These are phyloP conservation scores for Zaprionus gabonicus DNA, from an alignment of 1,140 invertebrate species.

Conservation along the genomic window DNA sequence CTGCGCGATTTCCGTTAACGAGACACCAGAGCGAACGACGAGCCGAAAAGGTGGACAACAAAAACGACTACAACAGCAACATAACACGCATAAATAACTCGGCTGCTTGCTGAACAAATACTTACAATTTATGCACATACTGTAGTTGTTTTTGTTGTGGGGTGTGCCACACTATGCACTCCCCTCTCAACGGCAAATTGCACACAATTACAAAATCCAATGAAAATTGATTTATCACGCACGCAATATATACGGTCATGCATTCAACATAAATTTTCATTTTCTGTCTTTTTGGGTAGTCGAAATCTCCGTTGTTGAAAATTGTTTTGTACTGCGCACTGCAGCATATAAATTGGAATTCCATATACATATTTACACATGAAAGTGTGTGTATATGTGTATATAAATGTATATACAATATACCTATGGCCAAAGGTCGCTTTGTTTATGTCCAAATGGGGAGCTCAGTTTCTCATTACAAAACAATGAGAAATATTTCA, in stretches of 20 bases:
- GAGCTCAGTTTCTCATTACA: constrained; percentile 11
- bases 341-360: constrained; percentile 71
- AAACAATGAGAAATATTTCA: constrained; percentile 39
- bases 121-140: constrained; percentile 66
- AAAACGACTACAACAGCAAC: not conserved
- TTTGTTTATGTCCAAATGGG: constrained; percentile 3
- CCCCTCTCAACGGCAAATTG: constrained; percentile 48
- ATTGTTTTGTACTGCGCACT: constrained; percentile 72
- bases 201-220: constrained; percentile 81
- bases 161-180: not conserved
- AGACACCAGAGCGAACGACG: constrained; percentile 33
- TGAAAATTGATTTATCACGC: constrained; percentile 82
- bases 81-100: constrained; percentile 58
- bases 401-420: constrained; percentile 7
- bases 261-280: constrained; percentile 81
- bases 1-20: constrained; percentile 71
- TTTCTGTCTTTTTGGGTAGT: constrained; percentile 72
- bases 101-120: constrained; percentile 64
- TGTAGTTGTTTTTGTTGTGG: constrained; percentile 11
- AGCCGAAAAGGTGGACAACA: constrained; percentile 39
- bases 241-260: constrained; percentile 80
- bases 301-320: constrained; percentile 46
- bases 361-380: constrained; percentile 33
- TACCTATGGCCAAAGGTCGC: not conserved
- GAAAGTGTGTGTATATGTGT: not conserved